A percentile compares a stretch with the other conserved stretches of the same genome.
Conservation (phyloP, 2,113 vertebrate species). For the Corydoras sp. region DNA sequence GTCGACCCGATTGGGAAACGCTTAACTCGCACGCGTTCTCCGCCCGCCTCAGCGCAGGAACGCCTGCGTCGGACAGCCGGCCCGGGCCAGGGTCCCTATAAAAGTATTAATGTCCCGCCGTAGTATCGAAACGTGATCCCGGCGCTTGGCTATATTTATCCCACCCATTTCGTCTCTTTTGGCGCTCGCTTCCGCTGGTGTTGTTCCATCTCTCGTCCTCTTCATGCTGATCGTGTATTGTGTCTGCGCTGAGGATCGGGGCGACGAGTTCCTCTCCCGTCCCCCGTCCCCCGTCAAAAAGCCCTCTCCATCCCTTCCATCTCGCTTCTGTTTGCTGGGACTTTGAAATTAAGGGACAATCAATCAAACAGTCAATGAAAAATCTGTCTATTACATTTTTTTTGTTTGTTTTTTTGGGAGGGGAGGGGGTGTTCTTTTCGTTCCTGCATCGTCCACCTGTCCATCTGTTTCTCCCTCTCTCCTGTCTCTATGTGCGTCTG, state of each 20-base stretch:
- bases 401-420: conserved; percentile 38
- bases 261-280: conserved; percentile 30
- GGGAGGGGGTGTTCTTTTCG: conserved; percentile 37
- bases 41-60: not conserved
- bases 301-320: conserved; percentile 37
- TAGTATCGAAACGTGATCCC: conserved; percentile 18
- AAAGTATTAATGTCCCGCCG: conserved; percentile 34
- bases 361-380: conserved; percentile 22
- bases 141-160: conserved; percentile 41
- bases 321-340: conserved; percentile 58
- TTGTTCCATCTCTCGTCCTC: conserved; percentile 42
- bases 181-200: conserved; percentile 59
- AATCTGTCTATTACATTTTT: conserved; percentile 46
- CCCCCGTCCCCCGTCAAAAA: conserved; percentile 28
- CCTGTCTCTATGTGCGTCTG: conserved; percentile 67
- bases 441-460: conserved; percentile 61
- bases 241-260: conserved; percentile 53
- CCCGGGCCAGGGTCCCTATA: conserved; percentile 23
- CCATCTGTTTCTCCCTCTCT: conserved; percentile 67
- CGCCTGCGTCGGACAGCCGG: conserved; percentile 14
- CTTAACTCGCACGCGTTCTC: conserved; percentile 6
- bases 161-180: conserved; percentile 47
- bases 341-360: conserved; percentile 48
- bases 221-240: conserved; percentile 53
- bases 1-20: not conserved